Conservation (phyloP, 1,140 invertebrate genomes). For the Dreissena rostriformis region DNA sequence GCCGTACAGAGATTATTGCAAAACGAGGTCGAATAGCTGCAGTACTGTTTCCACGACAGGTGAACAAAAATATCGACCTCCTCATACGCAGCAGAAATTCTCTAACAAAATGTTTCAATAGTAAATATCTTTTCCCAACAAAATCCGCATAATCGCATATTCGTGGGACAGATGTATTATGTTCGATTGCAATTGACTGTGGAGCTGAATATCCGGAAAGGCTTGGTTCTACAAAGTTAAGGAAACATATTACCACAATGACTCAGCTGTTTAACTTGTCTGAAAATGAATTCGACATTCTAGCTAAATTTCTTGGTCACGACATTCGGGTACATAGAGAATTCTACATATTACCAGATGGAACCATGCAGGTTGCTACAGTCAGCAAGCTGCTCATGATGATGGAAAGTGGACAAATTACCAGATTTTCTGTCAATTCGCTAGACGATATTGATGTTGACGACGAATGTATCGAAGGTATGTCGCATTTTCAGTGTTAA, state of each 20-base stretch:
- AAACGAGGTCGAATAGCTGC: slow-evolving; percentile 40
- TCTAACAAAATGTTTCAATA: background rate
- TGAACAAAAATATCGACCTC: background rate
- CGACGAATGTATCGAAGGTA: background rate
- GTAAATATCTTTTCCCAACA: slow-evolving; percentile 31
- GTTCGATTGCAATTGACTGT: slow-evolving; percentile 15
- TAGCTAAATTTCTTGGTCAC: slow-evolving; percentile 52
- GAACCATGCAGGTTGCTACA: slow-evolving; percentile 39
- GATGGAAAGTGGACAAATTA: slow-evolving; percentile 21
- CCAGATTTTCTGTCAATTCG: background rate
- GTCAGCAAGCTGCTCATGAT: slow-evolving; percentile 2
- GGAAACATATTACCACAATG: slow-evolving; percentile 50
- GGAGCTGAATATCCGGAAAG: background rate
- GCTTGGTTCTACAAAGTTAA: background rate
- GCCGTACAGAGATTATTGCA: slow-evolving; percentile 32
- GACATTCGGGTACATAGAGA: slow-evolving; percentile 41
- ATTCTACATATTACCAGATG: slow-evolving; percentile 46
- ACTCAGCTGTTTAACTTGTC: slow-evolving; percentile 42
- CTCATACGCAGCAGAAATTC: background rate
- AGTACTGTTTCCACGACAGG: slow-evolving; percentile 11
- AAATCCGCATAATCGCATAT: background rate
- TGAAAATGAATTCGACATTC: slow-evolving; percentile 36
- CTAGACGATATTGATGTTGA: slow-evolving; percentile 4
- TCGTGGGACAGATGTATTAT: slow-evolving; percentile 6
- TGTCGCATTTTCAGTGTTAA: too few species aligned